These are phyloP conservation scores for Dipodomys stephensi DNA, from an alignment of 2,113 vertebrate genomes.

Conservation along the genomic window DNA sequence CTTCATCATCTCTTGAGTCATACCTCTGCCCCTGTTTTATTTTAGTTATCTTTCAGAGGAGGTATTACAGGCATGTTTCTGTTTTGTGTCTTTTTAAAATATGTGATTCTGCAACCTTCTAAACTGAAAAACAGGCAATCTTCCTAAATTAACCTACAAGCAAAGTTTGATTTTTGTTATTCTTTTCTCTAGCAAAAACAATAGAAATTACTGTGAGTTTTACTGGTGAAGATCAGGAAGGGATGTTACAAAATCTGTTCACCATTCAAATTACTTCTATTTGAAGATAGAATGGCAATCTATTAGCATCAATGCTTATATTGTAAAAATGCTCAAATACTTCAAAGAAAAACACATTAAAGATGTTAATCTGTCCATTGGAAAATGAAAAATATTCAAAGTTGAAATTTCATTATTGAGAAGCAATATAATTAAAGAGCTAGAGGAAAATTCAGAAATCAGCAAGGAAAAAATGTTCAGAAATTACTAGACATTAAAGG, in stretches of 20 bases:
- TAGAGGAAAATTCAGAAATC: slow-evolving; percentile 18
- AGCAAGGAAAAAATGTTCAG: slow-evolving; percentile 17
- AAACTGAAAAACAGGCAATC: not conserved
- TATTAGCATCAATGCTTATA: not conserved
- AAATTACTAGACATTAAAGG: slow-evolving; percentile 30
- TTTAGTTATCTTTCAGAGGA: too few relatives aligned
- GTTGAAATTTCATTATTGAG: slow-evolving; percentile 37
- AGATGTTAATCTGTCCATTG: not conserved
- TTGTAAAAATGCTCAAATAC: not conserved
- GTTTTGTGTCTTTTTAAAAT: too few relatives aligned
- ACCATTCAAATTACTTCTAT: not conserved
- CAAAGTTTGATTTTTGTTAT: not conserved
- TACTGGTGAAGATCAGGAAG: not conserved
- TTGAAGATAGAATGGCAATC: not conserved
- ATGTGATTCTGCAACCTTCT: not conserved
- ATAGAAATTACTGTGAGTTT: not conserved
- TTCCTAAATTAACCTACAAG: not conserved
- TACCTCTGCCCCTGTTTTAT: too few relatives aligned
- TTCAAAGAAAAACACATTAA: slow-evolving; percentile 14
- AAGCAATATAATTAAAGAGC: slow-evolving; percentile 2
- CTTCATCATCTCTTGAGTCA: too few relatives aligned
- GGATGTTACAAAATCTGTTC: not conserved
- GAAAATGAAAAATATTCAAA: slow-evolving; percentile 45
- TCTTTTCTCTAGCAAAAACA: not conserved
- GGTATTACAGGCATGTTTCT: too few relatives aligned